Evolutionary conservation across 2,797 vertebrate species (phyloP), one percentile per base, ranked within the genome.

Genomic region (Pipistrellus kuhlii): DNA sequence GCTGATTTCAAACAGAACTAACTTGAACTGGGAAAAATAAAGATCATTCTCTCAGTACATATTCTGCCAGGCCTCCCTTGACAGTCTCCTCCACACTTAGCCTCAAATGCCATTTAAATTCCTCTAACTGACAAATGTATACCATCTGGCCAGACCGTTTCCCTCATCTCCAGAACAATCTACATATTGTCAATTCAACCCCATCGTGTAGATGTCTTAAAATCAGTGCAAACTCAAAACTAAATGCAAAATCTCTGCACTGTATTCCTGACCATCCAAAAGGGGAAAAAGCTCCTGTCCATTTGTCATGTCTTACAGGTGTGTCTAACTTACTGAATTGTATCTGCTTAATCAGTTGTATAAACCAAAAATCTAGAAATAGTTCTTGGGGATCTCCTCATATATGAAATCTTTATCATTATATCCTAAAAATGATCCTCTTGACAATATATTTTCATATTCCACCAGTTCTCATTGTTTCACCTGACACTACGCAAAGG

Each of bases 21-120:
- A 25, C 38, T 46, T 92, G 21, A 55, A 80, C 46, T 27, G 86
- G 4, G 23, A 82, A 93, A 85, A 66, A 89, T 57, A 86, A 96
- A 94, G 38, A 86, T 83, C 44, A 77, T 8, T 53, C 59, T 68
- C 48, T 88, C 68, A 78, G 85, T 18, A 53, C 1, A 69, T 53
- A 48, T 30, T 41, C 51, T 89, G 8, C 18, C 46, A n/a, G 66
- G 7, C 21, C 17, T 88, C 38, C 62, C 41, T 62, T 81, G 83
- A 41, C 32, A 93, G 75, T 73, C 27, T 72, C 23, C 92, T 76
- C 72, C 21, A 53, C 64, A n/a, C 6, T 46, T 73, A 69, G 11
- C 35, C 11, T 94, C 68, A 84, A 91, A 88, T 73, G 48, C 7
- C 59, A 75, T 25, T 55, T 87, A 88, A 93, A 84, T 96, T 91